phyloP scores from a whole-genome alignment of 2,888 invertebrate genomes.

The Empis stercorea region DNA sequence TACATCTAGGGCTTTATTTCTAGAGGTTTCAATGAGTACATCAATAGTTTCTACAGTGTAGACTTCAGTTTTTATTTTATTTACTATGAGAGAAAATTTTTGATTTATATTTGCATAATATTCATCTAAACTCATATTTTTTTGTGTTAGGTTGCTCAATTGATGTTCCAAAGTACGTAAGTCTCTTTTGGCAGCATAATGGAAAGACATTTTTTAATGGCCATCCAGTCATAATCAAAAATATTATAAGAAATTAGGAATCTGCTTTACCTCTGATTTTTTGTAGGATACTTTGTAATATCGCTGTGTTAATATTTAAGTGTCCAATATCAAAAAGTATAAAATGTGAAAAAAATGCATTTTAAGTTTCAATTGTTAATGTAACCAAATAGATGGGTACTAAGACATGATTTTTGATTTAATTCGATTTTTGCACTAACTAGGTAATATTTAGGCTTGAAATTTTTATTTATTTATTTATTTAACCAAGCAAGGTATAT shows the following conservation, averaged over 20 bases:
- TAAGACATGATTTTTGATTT: no score
- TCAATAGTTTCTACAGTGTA: constrained; percentile 8
- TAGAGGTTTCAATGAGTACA: constrained; percentile 6
- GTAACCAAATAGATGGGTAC: no score
- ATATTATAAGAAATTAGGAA: background rate
- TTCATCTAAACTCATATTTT: constrained; percentile 7
- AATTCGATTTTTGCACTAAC: no score
- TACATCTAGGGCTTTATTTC: constrained; percentile 7
- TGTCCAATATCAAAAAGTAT: no score
- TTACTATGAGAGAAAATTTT: constrained; percentile 13
- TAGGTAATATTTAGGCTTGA: no score
- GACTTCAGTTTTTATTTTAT: constrained; percentile 13
- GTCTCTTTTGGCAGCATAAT: constrained; percentile 16
- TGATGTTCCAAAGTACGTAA: constrained; percentile 13
- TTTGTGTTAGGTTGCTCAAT: constrained; percentile 10
- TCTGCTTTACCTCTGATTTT: background rate
- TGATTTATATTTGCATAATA: constrained; percentile 13
- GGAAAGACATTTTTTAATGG: constrained; percentile 13
- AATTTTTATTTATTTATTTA: no score
- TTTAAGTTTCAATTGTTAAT: no score
- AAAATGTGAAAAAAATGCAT: no score
- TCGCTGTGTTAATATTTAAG: no score
- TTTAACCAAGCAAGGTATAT: no score
- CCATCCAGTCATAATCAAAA: constrained; percentile 7
- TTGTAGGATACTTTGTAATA: background rate